Base-by-base conservation (phyloP, 2,797 vertebrate species). In the Malurus splendens region DNA sequence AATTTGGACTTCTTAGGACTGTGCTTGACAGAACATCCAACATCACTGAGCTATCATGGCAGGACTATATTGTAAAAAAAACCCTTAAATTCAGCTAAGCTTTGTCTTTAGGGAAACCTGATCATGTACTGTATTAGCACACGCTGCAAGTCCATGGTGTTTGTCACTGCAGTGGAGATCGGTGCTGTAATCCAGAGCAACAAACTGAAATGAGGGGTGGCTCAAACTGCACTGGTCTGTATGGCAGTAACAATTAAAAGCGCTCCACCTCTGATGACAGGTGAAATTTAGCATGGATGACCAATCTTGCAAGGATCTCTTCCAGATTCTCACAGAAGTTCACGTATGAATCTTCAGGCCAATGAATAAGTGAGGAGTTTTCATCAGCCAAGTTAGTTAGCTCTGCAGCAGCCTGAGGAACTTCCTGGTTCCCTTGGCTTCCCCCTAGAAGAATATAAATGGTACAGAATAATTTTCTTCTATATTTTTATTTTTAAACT, bases 81-180 rank as follows among this genome's bases (percentile, higher is more conserved):
- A 32, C 8, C 20, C 24, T 22, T 14, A n/a, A 38, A 75, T 57
- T 44, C 19, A 72, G 48, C 19, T 52, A 48, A 62, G 12, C 3
- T 18, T 24, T n/a, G 15, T 57, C 28, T 30, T 65, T 14, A 39
- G n/a, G n/a, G 59, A 42, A 59, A 39, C 27, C 12, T 57, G 64
- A 11, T 7, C 1, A 0, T 9, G 19, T n/a, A 3, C 18, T 56
- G 7, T 9, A 4, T 51, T n/a, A 30, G 39, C 32, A 55, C 5
- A 4, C 0, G 0, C 38, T 50, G 22, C 12, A 25, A 8, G 9
- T 5, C 15, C 2, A 1, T 14, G 14, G 24, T 65, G 60, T 55
- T 57, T 39, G 54, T 38, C 14, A 1, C 8, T 30, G 4, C 41
- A 16, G 52, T 3, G 1, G 25, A 8, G 18, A n/a, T 81, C 0